Evolutionary conservation across 2,797 vertebrate genomes (phyloP), one percentile per base, ranked within the genome.

Genomic region (Anniella stebbinsi): DNA sequence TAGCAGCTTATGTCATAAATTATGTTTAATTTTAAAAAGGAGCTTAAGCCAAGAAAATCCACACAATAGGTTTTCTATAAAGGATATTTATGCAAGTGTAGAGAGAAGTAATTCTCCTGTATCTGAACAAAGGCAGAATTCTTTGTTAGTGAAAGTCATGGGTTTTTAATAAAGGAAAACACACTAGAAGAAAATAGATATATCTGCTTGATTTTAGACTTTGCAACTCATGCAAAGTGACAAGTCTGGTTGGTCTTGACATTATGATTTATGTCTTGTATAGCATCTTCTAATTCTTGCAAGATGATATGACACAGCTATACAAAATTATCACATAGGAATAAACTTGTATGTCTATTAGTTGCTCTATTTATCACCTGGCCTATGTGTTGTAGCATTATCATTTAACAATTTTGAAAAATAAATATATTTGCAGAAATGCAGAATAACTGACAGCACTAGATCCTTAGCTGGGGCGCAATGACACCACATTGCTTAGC

Each of bases 241-340:
- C 93, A 93, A 88, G 8, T 70, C 89, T 92, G 84, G 93, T 93
- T 90, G 77, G 80, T 87, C 48, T 90, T 94, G 95, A 95, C 93
- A 94, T 81, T 54, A 91, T 96, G 95, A 95, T 96, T 96, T 96
- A 96, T 96, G 95, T 91, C 87, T 93, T 92, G 81, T 94, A 92
- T 54, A 1, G 86, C 51, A 92, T 94, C 92, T 94, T 94, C 45
- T 88, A 96, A 94, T 95, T 96, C 94, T 91, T 93, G 94, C 93
- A 94, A 92, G 93, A 95, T 93, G 95, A 95, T 95, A 96, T 95
- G 84, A 81, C 78, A 12, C 33, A 89, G 60, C 33, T 78, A 87
- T 93, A 94, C 95, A 95, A 95, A 96, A 96, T 94, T 93, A 95
- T 70, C 91, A 23, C 3, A 45, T 57, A 92, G 45, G 81, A 13